phyloP scores from a whole-genome alignment of 1,140 invertebrate species.

The Leptonema lineaticorne region DNA sequence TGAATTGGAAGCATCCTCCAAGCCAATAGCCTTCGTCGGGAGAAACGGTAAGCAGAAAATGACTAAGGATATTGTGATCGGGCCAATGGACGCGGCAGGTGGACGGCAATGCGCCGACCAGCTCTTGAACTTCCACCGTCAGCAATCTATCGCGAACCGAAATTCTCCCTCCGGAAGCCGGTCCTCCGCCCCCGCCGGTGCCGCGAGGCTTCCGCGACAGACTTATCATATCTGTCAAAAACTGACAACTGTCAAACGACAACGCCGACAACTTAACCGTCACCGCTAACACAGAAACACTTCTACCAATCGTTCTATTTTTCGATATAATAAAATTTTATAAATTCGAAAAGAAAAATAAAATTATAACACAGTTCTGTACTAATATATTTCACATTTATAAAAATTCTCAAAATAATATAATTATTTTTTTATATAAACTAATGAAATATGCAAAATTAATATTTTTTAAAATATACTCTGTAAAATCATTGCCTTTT shows the following conservation, averaged over 20 bases:
- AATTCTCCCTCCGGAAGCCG: conserved; percentile 58
- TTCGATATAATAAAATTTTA: no score
- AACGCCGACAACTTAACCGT: not conserved
- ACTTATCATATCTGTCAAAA: conserved; percentile 2
- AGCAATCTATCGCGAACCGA: conserved; percentile 84
- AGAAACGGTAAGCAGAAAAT: conserved; percentile 74
- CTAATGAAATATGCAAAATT: no score
- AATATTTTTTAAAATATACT: no score
- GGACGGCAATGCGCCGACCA: conserved; percentile 80
- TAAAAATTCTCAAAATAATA: no score
- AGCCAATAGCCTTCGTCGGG: conserved; percentile 91
- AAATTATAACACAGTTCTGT: no score
- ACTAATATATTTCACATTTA: no score
- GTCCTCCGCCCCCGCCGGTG: conserved; percentile 20
- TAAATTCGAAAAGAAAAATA: no score
- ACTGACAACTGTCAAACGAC: not conserved
- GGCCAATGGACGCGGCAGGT: conserved; percentile 61
- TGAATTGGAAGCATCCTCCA: conserved; percentile 84
- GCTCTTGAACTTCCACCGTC: conserved; percentile 88
- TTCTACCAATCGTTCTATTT: no score
- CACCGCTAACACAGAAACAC: no score
- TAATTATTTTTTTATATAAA: no score
- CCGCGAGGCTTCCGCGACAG: conserved; percentile 3
- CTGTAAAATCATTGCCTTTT: no score
- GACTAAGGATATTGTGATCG: conserved; percentile 79